Conservation (phyloP, 2,797 vertebrate genomes). For the Pangasius krempfi region DNA sequence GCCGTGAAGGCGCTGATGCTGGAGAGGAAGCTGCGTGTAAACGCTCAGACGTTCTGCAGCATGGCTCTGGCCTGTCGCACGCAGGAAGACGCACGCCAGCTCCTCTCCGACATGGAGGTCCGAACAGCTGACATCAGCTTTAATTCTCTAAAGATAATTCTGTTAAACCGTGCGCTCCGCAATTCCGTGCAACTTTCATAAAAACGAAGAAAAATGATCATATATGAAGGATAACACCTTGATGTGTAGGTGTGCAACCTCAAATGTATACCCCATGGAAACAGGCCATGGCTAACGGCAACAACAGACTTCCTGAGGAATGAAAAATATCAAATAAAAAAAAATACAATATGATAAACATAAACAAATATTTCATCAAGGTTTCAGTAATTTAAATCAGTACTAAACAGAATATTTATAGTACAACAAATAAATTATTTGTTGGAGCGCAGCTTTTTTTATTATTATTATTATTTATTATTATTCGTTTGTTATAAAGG, state of each 20-base stretch:
- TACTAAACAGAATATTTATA: background rate
- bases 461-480: no score
- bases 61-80: conserved; percentile 84
- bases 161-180: background rate
- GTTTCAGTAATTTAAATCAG: background rate
- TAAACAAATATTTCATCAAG: background rate
- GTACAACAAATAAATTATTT: no score
- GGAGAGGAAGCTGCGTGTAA: conserved; percentile 74
- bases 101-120: conserved; percentile 86
- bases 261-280: background rate
- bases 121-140: conserved; percentile 7
- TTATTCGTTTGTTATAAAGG: background rate
- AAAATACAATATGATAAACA: background rate
- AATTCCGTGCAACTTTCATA: no score
- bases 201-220: background rate
- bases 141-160: background rate
- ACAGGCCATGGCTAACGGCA: background rate
- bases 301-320: background rate
- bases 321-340: background rate
- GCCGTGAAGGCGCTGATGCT: conserved; percentile 78
- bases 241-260: background rate
- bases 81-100: conserved; percentile 80
- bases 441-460: background rate
- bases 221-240: background rate
- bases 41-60: conserved; percentile 84